Evolutionary conservation across 2,113 vertebrate genomes (phyloP).

Genomic region (Hyperoodon ampullatus): DNA sequence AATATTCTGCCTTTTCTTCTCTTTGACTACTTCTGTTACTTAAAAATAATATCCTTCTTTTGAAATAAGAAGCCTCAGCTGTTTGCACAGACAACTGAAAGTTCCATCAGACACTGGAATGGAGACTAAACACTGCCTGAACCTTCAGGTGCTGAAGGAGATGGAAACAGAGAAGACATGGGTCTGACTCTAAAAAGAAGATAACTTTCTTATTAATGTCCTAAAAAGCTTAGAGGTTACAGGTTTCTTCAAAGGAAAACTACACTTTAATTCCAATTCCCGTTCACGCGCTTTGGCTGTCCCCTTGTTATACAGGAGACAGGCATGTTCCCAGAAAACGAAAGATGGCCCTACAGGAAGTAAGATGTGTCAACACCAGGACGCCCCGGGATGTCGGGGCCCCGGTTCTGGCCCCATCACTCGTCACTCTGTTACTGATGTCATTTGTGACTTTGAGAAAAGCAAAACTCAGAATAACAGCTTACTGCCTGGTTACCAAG

Average conservation of each 20-base stretch:
- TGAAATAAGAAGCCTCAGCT: background rate
- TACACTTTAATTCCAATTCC: background rate
- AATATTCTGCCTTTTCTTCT: fast-evolving
- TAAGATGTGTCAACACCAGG: background rate
- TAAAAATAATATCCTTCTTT: background rate
- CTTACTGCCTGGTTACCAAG: background rate
- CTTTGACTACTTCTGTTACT: background rate
- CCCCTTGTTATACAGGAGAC: fast-evolving
- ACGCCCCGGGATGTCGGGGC: fast-evolving
- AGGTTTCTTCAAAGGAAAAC: background rate
- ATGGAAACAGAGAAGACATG: fast-evolving
- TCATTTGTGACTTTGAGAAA: background rate
- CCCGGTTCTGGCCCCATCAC: background rate
- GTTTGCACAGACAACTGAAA: too few species aligned
- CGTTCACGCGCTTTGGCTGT: fast-evolving
- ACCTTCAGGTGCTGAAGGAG: fast-evolving
- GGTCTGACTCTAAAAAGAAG: fast-evolving
- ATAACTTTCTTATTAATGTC: background rate
- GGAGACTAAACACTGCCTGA: fast-evolving
- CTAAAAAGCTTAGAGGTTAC: background rate
- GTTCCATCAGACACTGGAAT: background rate
- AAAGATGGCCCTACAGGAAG: background rate
- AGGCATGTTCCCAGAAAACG: background rate
- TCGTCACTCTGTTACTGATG: too few species aligned
- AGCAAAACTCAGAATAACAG: background rate